Conservation (phyloP, 2,888 invertebrate genomes). For the Sisyra nigra region DNA sequence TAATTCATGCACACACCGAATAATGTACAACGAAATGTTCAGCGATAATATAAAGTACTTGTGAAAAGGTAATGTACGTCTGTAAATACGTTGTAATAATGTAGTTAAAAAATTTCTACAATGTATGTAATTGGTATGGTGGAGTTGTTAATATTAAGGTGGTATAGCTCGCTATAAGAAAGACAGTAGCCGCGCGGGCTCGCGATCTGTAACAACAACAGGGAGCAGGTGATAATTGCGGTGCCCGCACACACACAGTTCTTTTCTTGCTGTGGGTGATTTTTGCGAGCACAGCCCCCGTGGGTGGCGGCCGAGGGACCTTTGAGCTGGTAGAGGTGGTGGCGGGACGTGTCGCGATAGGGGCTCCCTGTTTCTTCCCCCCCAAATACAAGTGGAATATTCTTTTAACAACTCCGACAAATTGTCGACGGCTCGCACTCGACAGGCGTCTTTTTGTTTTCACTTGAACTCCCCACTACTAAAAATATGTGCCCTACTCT, state of each 20-base stretch:
- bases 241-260: constrained; percentile 26
- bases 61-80: not conserved
- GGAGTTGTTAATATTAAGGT: too few relatives aligned
- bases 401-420: constrained; percentile 21
- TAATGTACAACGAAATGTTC: too few relatives aligned
- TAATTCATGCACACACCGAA: too few relatives aligned
- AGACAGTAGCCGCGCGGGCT: constrained; percentile 11
- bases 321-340: constrained; percentile 19
- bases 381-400: constrained; percentile 13
- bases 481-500: constrained; percentile 30
- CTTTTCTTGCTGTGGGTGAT: constrained; percentile 28
- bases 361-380: constrained; percentile 15
- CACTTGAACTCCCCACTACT: constrained; percentile 23
- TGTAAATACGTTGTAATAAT: constrained; percentile 1
- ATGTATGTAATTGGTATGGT: not conserved
- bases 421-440: not conserved
- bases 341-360: constrained; percentile 9
- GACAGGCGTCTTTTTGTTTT: not conserved
- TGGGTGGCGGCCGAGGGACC: constrained; percentile 40
- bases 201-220: constrained; percentile 15
- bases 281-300: constrained; percentile 34
- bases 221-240: constrained; percentile 30
- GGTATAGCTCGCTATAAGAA: too few relatives aligned
- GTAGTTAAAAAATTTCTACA: not conserved
- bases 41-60: too few relatives aligned